Percentiles rank a stretch among this genome's conserved stretches.
Conservation (phyloP, 2,888 invertebrate species). For the Calliphora vomitoria region DNA sequence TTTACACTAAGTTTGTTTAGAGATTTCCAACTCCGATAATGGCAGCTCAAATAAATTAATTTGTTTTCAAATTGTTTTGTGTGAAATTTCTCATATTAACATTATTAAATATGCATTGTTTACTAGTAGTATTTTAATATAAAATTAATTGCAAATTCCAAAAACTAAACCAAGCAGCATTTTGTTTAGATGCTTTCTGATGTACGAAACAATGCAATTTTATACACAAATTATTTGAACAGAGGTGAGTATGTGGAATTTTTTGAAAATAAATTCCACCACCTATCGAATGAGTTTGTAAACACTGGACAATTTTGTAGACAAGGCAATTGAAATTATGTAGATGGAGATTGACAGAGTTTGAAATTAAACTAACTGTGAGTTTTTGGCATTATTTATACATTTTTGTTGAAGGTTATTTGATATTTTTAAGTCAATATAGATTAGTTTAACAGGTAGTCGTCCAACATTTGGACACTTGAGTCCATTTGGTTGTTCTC, state of each 20-base stretch:
- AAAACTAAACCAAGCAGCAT: constrained; percentile 31
- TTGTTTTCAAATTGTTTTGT: constrained; percentile 45
- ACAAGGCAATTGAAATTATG: not conserved
- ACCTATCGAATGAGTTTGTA: not conserved
- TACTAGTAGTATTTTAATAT: constrained; percentile 59
- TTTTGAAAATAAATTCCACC: not conserved
- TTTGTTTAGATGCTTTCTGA: not conserved
- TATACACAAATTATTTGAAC: no score
- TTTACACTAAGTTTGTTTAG: not conserved
- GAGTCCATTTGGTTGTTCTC: no score
- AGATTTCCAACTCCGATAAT: constrained; percentile 9
- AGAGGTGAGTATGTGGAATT: not conserved
- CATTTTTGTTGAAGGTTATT: no score
- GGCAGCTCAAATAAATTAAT: constrained; percentile 59
- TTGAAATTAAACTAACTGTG: no score
- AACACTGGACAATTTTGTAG: not conserved
- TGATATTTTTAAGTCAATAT: no score
- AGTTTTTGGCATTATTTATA: no score
- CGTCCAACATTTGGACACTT: no score
- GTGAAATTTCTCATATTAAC: constrained; percentile 41
- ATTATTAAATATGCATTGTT: constrained; percentile 60
- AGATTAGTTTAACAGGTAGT: no score
- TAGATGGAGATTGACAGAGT: no score
- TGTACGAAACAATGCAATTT: not conserved
- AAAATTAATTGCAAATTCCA: constrained; percentile 68